phyloP scores from a whole-genome alignment of 2,797 vertebrate species.

The Diplodus puntazzo region DNA sequence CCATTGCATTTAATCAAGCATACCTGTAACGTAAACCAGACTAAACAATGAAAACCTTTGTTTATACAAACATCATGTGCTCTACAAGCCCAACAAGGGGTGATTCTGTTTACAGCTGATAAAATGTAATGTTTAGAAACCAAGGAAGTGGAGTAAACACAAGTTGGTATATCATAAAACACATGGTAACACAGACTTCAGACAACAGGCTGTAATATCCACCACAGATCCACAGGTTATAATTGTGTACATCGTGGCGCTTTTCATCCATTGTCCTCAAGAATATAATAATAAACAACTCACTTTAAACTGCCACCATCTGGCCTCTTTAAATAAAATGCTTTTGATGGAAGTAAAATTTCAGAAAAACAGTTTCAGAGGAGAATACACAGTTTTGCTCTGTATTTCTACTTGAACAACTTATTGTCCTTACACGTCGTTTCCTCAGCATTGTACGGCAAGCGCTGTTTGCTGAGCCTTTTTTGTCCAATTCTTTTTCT shows the following conservation, averaged over 20 bases:
- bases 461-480: slow-evolving; percentile 28
- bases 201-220: slow-evolving; percentile 42
- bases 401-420: slow-evolving; percentile 1
- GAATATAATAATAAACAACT: slow-evolving; percentile 52
- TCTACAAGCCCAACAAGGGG: slow-evolving; percentile 65
- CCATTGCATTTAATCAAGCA: slow-evolving; percentile 54
- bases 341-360: slow-evolving; percentile 49
- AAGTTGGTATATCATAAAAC: slow-evolving; percentile 62
- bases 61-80: slow-evolving; percentile 56
- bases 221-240: slow-evolving; percentile 46
- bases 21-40: slow-evolving; percentile 65
- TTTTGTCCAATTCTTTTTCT: slow-evolving; percentile 51
- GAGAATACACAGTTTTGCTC: slow-evolving; percentile 20
- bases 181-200: slow-evolving; percentile 47
- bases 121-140: slow-evolving; percentile 70
- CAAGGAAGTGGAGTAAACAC: slow-evolving; percentile 70
- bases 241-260: slow-evolving; percentile 8
- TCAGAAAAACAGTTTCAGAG: slow-evolving; percentile 24
- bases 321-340: slow-evolving; percentile 48
- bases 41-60: slow-evolving; percentile 62
- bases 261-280: slow-evolving; percentile 44
- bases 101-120: slow-evolving; percentile 77
- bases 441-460: slow-evolving; percentile 10
- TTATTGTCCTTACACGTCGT: slow-evolving; percentile 18
- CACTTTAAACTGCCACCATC: slow-evolving; percentile 53